Base-by-base conservation (phyloP, 2,797 vertebrate genomes). In the Hipposideros larvatus region DNA sequence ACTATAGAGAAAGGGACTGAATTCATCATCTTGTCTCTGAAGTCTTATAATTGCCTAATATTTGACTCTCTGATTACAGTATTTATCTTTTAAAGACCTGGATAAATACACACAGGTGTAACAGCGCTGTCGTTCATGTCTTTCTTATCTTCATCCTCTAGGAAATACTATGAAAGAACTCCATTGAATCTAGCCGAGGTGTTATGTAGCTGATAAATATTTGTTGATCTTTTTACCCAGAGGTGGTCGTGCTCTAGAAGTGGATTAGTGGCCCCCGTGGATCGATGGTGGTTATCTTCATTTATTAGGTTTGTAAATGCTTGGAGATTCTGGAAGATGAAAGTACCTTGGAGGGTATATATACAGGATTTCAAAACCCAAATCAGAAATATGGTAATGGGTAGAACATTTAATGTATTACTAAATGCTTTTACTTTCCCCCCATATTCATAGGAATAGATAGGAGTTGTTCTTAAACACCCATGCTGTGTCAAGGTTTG, bases 31-130 rank as follows among this genome's bases (percentile, higher is more conserved):
- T 34, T 34, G 59, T 74, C 92, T 96, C 96, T 89, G 92, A 86
- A 96, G 97, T 59, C 75, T 79, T 55, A 71, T 94, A 96, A 97
- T 87, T 96, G 96, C 94, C 94, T 80, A 84, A 95, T 96, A 95
- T 91, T 92, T 91, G 91, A 77, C 93, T 95, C 82, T 53, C 94
- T 84, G 94, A 89, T 93, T 80, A 86, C 90, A 73, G 41, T 53
- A 74, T 97, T 98, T 97, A 97, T 97, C 96, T 96, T 61, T 88
- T 95, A 96, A 91, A 98, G 94, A 34, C 95, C 85, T 11, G 78
- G 80, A 77, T 94, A 95, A 96, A 94, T 96, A 91, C 55, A 79
- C 94, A 53, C 91, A 97, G 96, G 97, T 95, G 95, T 88, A 78
- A 55, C 55, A 6, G 57, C 21, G 11, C 26, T 0, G 0, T 28